Base-by-base conservation (phyloP, 1,140 invertebrate genomes). In the Drosophila sp. region DNA sequence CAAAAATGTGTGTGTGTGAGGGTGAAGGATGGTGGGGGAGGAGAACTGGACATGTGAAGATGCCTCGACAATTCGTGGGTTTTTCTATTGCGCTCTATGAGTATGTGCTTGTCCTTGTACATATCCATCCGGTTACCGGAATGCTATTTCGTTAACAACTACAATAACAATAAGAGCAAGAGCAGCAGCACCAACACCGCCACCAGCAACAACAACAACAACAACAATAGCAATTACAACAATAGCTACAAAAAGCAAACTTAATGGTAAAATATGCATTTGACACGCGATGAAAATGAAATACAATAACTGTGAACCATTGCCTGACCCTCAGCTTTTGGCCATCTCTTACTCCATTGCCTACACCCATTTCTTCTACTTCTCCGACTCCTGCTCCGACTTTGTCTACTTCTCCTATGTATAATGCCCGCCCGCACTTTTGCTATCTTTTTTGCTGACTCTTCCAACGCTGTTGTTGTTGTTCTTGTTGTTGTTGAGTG, bases 211-310 rank as follows among this genome's bases (percentile, higher is more conserved):
- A 63, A 7, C 41, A 50, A 33, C 54, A 66, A 55, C 29, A 10
- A 17, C 67, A 30, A 47, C 30, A 54, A 32, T 29, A 27, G 29
- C 27, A 33, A 29, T 38, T 41, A 35, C 40, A 29, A 58, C 72
- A 75, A 75, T 72, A 72, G 61, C 72, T 62, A 47, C 32, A 75
- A 40, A 30, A 65, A 55, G 38, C 57, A 41, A 71, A 63, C 60
- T 75, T 70, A 76, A 69, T 76, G 65, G 58, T 84, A 72, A 73
- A 78, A 84, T 80, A 87, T 87, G 84, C 85, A 87, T 89, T 89
- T 84, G 84, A 89, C 84, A 89, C 80, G 84, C 84, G 72, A 83
- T 72, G 70, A 72, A 77, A 40, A 60, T 80, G 79, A 79, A 68
- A 76, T 69, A 61, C 73, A 74, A 77, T 80, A 77, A 77, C 64